Evolutionary conservation across 2,797 vertebrate species (phyloP), one percentile per base, ranked within the genome.

Genomic region (Sebastes nivosus): DNA sequence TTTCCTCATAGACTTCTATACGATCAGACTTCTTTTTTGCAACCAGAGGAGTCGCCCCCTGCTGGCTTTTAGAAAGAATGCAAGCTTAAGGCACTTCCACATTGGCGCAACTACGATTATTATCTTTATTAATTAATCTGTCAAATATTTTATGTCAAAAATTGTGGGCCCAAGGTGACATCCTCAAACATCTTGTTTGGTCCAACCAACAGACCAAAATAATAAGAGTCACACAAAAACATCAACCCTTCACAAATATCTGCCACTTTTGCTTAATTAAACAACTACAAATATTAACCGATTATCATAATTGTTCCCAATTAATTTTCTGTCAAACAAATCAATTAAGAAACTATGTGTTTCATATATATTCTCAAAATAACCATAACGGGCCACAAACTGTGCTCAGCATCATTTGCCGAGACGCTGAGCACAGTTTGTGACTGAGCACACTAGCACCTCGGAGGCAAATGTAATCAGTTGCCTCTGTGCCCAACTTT

Each of bases 401-500:
- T 13, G 46, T 27, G 61, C 34, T 29, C 70, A 20, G 80, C 57
- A 58, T 42, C 42, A 70, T 77, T 71, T 81, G 72, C 58, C 13
- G 67, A 78, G 61, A 57, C 60, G 69, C 54, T 57, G 73, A 75
- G 72, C 46, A 69, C 72, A 54, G 69, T 77, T 67, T 71, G 66
- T 58, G 36, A 46, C n/a, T 13, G 59, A 68, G 76, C 79, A 80
- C 83, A 72, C 59, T 30, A 54, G 59, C 81, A 83, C 80, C 75
- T 82, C 3, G n/a, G 61, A 87, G 72, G 80, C 80, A 87, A 89
- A 89, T 78, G 63, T 88, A 86, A 91, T 80, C 80, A 66, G 83
- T 58, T 75, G 22, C 83, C 86, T 87, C 68, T 20, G 65, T 38
- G 80, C 85, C 89, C 86, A 92, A 85, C 88, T 90, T 90, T 85